Evolutionary conservation across 2,113 vertebrate species (phyloP).

Genomic region (Spea bombifrons): DNA sequence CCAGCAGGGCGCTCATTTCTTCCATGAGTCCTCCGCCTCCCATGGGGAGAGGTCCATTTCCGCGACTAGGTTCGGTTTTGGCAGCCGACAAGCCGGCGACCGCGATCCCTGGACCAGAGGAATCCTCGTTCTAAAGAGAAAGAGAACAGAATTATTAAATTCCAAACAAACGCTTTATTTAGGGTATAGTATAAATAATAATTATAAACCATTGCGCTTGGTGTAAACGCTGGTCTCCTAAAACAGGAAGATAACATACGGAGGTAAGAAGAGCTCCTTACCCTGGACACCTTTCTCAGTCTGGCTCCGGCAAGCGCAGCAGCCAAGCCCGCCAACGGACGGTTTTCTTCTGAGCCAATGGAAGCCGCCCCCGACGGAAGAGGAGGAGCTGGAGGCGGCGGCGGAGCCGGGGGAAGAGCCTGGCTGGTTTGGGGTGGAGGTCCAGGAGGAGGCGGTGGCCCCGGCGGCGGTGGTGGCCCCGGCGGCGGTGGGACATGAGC

Average conservation of each 20-base stretch:
- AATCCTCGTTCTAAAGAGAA: constrained; percentile 76
- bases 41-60: constrained; percentile 86
- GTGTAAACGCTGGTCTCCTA: no score
- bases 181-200: not conserved
- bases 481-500: constrained; percentile 55
- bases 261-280: constrained; percentile 60
- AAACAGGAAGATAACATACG: no score
- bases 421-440: constrained; percentile 76
- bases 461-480: constrained; percentile 64
- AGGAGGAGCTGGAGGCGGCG: constrained; percentile 85
- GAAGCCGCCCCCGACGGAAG: constrained; percentile 82
- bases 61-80: constrained; percentile 81
- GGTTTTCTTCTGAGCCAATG: constrained; percentile 76
- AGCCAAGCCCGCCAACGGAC: constrained; percentile 84
- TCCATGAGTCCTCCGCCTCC: constrained; percentile 92
- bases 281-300: constrained; percentile 89
- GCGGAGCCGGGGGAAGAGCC: constrained; percentile 62
- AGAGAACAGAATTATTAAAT: constrained; percentile 45
- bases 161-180: not conserved
- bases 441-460: constrained; percentile 65
- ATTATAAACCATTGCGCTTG: no score
- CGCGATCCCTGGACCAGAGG: constrained; percentile 68
- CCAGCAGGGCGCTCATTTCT: constrained; percentile 97
- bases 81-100: constrained; percentile 60
- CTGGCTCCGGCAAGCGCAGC: constrained; percentile 93